phyloP scores from a whole-genome alignment of 2,797 vertebrate species.

The Chromis chromis region DNA sequence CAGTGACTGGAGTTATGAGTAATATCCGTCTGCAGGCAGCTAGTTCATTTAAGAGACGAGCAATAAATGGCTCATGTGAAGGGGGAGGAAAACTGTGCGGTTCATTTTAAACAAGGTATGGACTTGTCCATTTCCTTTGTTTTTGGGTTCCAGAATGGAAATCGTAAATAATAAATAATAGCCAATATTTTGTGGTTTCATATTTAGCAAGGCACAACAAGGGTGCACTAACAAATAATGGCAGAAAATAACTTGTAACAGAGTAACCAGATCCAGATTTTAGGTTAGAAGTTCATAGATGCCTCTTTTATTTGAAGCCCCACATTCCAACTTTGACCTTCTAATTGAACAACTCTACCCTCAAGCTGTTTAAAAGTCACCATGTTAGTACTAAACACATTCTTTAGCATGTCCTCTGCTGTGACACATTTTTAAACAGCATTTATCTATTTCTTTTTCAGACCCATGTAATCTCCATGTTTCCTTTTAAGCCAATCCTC shows the following conservation, averaged over 20 bases:
- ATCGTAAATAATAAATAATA: slow-evolving; percentile 80
- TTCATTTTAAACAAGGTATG: slow-evolving; percentile 77
- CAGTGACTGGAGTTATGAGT: slow-evolving; percentile 78
- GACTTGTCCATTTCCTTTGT: slow-evolving; percentile 83
- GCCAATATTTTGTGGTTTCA: slow-evolving; percentile 55
- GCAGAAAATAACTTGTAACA: slow-evolving; percentile 33
- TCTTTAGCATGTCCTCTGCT: slow-evolving; percentile 34
- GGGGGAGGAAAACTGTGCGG: slow-evolving; percentile 47
- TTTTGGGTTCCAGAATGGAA: slow-evolving; percentile 67
- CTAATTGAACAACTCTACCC: slow-evolving; percentile 44
- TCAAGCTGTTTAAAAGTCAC: slow-evolving; percentile 46
- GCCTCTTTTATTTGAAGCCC: slow-evolving; percentile 53
- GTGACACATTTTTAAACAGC: slow-evolving; percentile 51
- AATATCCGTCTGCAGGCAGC: slow-evolving; percentile 83
- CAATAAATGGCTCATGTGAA: slow-evolving; percentile 77
- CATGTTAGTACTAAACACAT: slow-evolving; percentile 25
- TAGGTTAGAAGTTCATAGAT: slow-evolving; percentile 61
- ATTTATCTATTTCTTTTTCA: slow-evolving; percentile 51
- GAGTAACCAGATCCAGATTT: slow-evolving; percentile 66
- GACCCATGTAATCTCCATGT: slow-evolving; percentile 70
- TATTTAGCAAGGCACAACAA: slow-evolving; percentile 53
- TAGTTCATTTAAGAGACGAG: slow-evolving; percentile 81
- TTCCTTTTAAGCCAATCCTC: slow-evolving; percentile 79
- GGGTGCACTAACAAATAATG: slow-evolving; percentile 45
- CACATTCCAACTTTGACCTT: slow-evolving; percentile 60